A percentile compares a stretch with the other conserved stretches of the same genome.
Evolutionary conservation across 2,888 invertebrate species (phyloP).

Genomic region (Criorhina ranunculi): DNA sequence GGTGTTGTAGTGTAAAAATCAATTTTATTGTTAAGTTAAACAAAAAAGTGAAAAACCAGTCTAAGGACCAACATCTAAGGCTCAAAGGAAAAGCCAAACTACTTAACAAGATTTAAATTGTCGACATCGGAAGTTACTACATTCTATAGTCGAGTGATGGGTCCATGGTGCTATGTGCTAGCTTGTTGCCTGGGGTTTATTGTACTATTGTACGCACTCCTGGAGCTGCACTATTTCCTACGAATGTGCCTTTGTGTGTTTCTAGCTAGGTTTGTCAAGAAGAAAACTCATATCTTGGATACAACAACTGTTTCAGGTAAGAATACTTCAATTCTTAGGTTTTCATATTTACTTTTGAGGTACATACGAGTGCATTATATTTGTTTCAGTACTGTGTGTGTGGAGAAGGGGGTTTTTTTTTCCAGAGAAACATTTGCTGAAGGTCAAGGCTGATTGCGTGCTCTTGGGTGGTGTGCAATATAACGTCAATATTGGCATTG

Average conservation of each 20-base stretch:
- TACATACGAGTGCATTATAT: no score
- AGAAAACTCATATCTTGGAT: constrained; percentile 88
- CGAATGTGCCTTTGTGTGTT: constrained; percentile 89
- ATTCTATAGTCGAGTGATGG: constrained; percentile 56
- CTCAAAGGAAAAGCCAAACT: no score
- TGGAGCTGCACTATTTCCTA: constrained; percentile 91
- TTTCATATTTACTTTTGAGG: no score
- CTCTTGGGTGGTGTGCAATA: constrained; percentile 6
- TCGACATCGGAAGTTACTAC: background rate
- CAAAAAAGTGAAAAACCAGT: background rate
- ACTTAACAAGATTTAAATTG: constrained; percentile 22
- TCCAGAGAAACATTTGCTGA: constrained; percentile 27
- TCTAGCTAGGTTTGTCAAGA: constrained; percentile 88
- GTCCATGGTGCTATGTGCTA: constrained; percentile 80
- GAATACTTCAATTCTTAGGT: constrained; percentile 78
- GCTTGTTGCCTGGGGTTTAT: constrained; percentile 80
- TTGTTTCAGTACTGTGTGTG: no score
- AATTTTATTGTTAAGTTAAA: constrained; percentile 4
- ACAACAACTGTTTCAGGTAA: constrained; percentile 89
- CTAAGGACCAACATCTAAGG: background rate
- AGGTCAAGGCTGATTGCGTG: constrained; percentile 53
- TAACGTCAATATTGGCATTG: constrained; percentile 50
- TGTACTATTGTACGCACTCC: constrained; percentile 86
- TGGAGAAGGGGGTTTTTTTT: constrained; percentile 2
- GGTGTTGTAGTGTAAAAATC: constrained; percentile 21